Conservation (phyloP, 1,140 invertebrate species). For the Brachionus koreanus region DNA sequence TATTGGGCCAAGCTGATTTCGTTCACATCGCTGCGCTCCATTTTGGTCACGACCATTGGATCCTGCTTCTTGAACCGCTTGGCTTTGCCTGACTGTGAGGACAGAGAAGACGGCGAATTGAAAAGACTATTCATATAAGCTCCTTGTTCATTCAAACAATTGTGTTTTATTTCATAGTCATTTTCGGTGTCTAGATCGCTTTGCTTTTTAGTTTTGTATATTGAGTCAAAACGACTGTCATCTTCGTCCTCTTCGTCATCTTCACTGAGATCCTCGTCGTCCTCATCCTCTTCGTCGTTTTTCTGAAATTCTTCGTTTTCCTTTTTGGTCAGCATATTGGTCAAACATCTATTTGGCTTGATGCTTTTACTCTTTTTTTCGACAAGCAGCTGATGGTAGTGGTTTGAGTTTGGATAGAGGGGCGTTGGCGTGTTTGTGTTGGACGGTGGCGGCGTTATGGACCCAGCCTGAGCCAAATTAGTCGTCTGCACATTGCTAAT, state of each 20-base stretch:
- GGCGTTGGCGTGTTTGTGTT: slow-evolving; percentile 27
- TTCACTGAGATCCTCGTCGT: neutral
- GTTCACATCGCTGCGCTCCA: neutral
- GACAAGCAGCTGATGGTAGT: neutral
- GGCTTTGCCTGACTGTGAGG: neutral
- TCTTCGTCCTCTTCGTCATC: slow-evolving; percentile 19
- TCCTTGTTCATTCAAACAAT: slow-evolving; percentile 13
- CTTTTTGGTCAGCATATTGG: slow-evolving; percentile 19
- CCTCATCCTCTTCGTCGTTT: slow-evolving; percentile 23
- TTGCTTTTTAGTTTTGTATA: neutral
- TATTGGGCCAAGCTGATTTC: neutral
- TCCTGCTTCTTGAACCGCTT: neutral
- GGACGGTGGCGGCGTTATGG: slow-evolving; percentile 6
- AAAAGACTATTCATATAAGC: slow-evolving; percentile 25
- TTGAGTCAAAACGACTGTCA: neutral
- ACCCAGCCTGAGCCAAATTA: neutral
- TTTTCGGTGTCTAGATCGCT: neutral
- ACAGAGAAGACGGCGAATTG: slow-evolving; percentile 32
- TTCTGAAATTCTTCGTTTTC: neutral
- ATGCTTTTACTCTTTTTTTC: neutral
- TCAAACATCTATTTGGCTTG: neutral
- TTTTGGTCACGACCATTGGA: neutral
- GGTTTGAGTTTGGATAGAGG: neutral
- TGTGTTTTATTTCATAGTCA: slow-evolving; percentile 21
- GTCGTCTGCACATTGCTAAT: neutral